A percentile compares a stretch with the other conserved stretches of the same genome.
Conservation (phyloP, 2,888 invertebrate genomes). For the Tenodera sinensis region DNA sequence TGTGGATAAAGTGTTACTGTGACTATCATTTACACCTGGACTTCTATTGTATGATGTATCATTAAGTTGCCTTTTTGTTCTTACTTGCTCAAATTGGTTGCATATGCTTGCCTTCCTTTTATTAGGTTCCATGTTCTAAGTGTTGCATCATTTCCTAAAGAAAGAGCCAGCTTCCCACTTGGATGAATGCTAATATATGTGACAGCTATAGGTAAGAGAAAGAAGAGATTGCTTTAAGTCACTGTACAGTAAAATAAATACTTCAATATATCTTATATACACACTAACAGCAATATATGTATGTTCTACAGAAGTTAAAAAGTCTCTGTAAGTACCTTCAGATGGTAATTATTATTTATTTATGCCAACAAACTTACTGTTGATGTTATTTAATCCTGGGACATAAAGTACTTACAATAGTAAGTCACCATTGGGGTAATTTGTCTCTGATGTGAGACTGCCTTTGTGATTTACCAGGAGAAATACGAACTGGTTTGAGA, state of each 20-base stretch:
- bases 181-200: constrained; percentile 80
- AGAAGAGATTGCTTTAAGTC: background rate
- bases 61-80: background rate
- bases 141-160: constrained; percentile 79
- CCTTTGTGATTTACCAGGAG: no score
- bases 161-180: constrained; percentile 81
- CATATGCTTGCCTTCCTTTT: constrained; percentile 85
- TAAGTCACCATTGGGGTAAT: no score
- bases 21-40: background rate
- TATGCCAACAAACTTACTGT: no score
- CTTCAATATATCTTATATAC: background rate
- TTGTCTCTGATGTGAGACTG: no score
- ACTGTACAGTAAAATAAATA: background rate
- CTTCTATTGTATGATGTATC: no score
- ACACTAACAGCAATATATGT: background rate
- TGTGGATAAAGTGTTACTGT: background rate
- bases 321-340: no score
- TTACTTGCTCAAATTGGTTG: constrained; percentile 67
- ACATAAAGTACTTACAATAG: no score
- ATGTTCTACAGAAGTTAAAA: no score
- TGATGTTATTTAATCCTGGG: no score
- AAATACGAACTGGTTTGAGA: no score
- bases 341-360: no score
- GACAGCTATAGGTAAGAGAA: constrained; percentile 53
- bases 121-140: constrained; percentile 91